Evolutionary conservation across 2,797 vertebrate genomes (phyloP), one percentile per base, ranked within the genome.

Genomic region (Pseudomugil tenellus): DNA sequence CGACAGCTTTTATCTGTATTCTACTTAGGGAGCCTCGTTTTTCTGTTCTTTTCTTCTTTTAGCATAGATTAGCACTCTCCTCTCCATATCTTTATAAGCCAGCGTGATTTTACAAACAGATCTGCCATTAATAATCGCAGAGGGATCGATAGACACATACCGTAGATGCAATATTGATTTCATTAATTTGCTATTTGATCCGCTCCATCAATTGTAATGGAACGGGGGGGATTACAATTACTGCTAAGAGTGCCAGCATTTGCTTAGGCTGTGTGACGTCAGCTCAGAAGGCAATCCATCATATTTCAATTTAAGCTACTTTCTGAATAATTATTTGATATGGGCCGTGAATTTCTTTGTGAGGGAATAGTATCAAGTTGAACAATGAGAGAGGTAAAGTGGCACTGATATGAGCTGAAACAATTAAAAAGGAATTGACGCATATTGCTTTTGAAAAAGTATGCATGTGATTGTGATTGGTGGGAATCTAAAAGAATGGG

Each of bases 151-250:
- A 67, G 75, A 84, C 77, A 60, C 83, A 41, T 71, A 67, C 76
- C 41, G 28, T 35, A 69, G 75, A 85, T 77, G 63, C 53, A 71
- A 84, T 91, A 91, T 89, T 89, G 88, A 90, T 87, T 89, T 89
- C 74, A 89, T 92, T 89, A 81, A 91, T 89, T 81, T 72, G 67
- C 8, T 8, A 87, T 91, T 91, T 80, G 87, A 87, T 79, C 35
- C 28, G 31, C 85, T 87, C 74, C 83, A 81, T 90, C 81, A 83
- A 61, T 74, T 72, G 69, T 83, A 83, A 88, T 83, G 53, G 60
- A 55, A 51, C 29, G 29, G 17, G 21, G 10, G 14, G 13, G 25
- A 46, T 57, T 71, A 74, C 63, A 74, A 69, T 80, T 77, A 76
- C 64, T 17, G 19, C 57, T 11, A 29, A 67, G 60, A 67, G 64